phyloP scores from a whole-genome alignment of 2,113 vertebrate genomes.

The Nymphicus hollandicus region DNA sequence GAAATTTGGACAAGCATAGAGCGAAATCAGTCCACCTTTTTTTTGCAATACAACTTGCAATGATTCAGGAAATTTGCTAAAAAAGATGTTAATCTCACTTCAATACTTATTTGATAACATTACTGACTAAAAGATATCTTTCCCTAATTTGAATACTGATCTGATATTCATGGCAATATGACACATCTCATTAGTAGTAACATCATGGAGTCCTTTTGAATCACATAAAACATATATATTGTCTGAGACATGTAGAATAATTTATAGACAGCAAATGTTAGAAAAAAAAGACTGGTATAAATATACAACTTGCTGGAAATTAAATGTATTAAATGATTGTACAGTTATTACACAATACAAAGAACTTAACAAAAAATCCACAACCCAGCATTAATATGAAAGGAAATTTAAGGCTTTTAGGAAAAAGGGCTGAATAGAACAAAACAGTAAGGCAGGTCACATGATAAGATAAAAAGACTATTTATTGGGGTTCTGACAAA shows the following conservation, averaged over 20 bases:
- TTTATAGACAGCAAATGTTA: neutral
- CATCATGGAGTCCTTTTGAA: neutral
- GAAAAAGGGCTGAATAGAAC: neutral
- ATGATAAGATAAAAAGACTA: neutral
- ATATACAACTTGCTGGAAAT: neutral
- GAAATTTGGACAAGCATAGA: neutral
- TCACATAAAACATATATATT: neutral
- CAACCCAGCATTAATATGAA: neutral
- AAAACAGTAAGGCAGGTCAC: neutral
- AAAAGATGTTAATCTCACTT: neutral
- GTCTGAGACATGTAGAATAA: neutral
- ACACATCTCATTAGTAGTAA: neutral
- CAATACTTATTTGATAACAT: neutral
- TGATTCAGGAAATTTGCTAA: neutral
- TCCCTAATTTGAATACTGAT: neutral
- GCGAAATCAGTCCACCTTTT: neutral
- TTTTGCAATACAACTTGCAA: neutral
- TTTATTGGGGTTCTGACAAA: neutral
- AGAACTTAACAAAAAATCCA: neutral
- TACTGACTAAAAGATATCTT: neutral
- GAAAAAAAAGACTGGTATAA: neutral
- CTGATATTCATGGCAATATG: neutral
- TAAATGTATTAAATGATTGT: neutral
- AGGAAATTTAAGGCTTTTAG: neutral
- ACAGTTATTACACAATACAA: neutral